A percentile compares a stretch with the other conserved stretches of the same genome.
Evolutionary conservation across 2,113 vertebrate species (phyloP).

Genomic region (Mastomys natalensis): DNA sequence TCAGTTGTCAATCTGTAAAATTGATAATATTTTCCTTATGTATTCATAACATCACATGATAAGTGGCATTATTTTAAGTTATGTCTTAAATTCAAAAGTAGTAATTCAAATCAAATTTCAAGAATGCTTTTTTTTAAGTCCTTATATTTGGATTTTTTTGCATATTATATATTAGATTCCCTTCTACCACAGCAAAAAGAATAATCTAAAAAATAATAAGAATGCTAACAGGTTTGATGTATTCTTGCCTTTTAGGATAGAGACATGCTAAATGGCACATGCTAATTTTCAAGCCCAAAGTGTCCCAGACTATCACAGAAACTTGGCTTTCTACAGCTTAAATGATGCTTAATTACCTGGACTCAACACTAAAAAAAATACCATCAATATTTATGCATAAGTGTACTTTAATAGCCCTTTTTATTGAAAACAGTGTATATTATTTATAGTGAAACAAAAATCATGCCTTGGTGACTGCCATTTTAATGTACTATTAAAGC

Average conservation of each 20-base stretch:
- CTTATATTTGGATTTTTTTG: conserved; percentile 38
- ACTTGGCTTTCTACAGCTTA: conserved; percentile 39
- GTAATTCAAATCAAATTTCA: not conserved
- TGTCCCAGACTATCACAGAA: not conserved
- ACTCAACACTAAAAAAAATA: conserved; percentile 55
- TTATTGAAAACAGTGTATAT: conserved; percentile 46
- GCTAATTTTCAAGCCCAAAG: conserved; percentile 56
- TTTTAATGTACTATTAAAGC: conserved; percentile 66
- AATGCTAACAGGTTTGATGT: not conserved
- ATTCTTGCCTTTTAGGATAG: conserved; percentile 6
- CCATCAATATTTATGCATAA: conserved; percentile 40
- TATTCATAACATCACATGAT: conserved; percentile 29
- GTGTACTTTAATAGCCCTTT: conserved; percentile 24
- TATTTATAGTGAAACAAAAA: conserved; percentile 67
- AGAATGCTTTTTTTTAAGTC: not conserved
- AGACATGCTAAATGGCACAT: not conserved
- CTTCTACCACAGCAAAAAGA: conserved; percentile 26
- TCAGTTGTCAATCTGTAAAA: conserved; percentile 49
- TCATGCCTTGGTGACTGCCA: conserved; percentile 37
- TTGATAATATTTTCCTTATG: not conserved
- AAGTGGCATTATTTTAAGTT: conserved; percentile 48
- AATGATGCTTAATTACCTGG: not conserved
- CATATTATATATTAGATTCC: conserved; percentile 13
- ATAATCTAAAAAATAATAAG: conserved; percentile 28
- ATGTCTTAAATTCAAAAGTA: conserved; percentile 47